A percentile compares a stretch with the other conserved stretches of the same genome.
These are phyloP conservation scores for Pandemis heparana DNA, from an alignment of 2,888 invertebrate genomes.

Conservation along the genomic window DNA sequence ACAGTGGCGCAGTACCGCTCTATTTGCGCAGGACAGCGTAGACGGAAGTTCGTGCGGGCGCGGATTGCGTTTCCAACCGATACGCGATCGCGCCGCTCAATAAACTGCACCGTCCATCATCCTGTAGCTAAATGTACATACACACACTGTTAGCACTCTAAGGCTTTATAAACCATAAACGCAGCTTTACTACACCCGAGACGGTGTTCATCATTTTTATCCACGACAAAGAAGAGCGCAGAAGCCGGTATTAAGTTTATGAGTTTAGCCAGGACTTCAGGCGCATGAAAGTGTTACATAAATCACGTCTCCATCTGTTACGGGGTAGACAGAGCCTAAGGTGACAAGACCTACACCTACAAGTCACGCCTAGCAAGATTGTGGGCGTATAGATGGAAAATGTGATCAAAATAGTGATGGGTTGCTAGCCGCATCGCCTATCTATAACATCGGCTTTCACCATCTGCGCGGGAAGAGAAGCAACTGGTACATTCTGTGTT, in stretches of 20 bases:
- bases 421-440: too few relatives aligned
- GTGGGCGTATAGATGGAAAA: too few relatives aligned
- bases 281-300: not conserved
- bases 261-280: not conserved
- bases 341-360: too few relatives aligned
- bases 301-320: too few relatives aligned
- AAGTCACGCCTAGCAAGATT: too few relatives aligned
- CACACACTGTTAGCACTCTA: not conserved
- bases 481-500: too few relatives aligned
- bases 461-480: too few relatives aligned
- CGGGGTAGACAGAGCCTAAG: too few relatives aligned
- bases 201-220: not conserved
- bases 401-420: too few relatives aligned
- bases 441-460: too few relatives aligned
- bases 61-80: conserved; percentile 67
- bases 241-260: not conserved
- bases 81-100: conserved; percentile 36
- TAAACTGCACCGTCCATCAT: conserved; percentile 48
- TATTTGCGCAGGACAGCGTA: conserved; percentile 73
- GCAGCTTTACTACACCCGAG: conserved; percentile 10
- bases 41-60: conserved; percentile 76
- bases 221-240: not conserved
- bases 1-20: conserved; percentile 59
- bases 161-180: conserved; percentile 6
- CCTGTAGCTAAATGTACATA: conserved; percentile 44